These are phyloP conservation scores for Oxyteleia sp. DNA, from an alignment of 2,888 invertebrate species.

Conservation along the genomic window DNA sequence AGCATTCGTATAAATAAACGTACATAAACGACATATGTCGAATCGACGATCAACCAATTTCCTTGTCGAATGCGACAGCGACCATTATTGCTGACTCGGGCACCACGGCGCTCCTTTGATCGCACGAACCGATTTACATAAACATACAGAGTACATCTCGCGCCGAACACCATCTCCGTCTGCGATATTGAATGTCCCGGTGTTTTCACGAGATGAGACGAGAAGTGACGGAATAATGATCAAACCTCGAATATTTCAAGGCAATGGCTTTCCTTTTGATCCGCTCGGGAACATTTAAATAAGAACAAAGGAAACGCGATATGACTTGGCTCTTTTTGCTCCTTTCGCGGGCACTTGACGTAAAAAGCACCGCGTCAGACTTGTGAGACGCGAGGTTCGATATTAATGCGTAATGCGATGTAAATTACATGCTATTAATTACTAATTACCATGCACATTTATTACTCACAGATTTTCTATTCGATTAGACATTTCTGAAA, in stretches of 20 bases:
- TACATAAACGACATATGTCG: conserved; percentile 62
- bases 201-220: conserved; percentile 46
- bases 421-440: conserved; percentile 54
- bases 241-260: conserved; percentile 70
- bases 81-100: conserved; percentile 59
- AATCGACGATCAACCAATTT: conserved; percentile 70
- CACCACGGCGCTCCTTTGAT: conserved; percentile 69
- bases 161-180: conserved; percentile 41
- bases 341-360: conserved; percentile 27
- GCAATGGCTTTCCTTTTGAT: conserved; percentile 62
- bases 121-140: conserved; percentile 67
- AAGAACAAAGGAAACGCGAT: conserved; percentile 65
- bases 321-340: conserved; percentile 43
- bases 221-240: conserved; percentile 69
- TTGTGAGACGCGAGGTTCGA: conserved; percentile 24
- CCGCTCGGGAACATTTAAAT: conserved; percentile 52
- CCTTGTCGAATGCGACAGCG: conserved; percentile 68
- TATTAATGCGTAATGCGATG: conserved; percentile 52
- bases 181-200: conserved; percentile 59
- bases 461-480: too few relatives aligned
- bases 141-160: conserved; percentile 67
- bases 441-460: too few relatives aligned
- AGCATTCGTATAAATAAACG: conserved; percentile 62
- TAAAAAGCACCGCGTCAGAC: conserved; percentile 40
- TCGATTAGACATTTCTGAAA: too few relatives aligned